These are phyloP conservation scores for Brachystomella parvula DNA, from an alignment of 1,140 invertebrate species.

Conservation along the genomic window DNA sequence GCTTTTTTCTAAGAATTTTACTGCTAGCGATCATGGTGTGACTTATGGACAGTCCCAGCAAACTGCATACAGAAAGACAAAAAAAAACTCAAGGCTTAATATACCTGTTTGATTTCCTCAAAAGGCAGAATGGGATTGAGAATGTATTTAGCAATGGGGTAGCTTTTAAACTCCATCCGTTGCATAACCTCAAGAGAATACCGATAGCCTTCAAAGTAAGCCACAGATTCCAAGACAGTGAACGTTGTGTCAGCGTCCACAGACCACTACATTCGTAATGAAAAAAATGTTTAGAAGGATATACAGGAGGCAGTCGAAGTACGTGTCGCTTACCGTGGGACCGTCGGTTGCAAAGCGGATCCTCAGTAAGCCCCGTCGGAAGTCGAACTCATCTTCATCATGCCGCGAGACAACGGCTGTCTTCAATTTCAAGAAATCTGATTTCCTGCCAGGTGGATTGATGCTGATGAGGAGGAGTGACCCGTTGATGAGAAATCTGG, in stretches of 20 bases:
- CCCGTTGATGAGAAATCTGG: neutral
- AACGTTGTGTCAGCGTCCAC: slow-evolving; percentile 38
- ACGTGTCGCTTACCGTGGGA: no score
- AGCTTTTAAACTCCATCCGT: neutral
- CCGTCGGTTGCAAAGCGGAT: slow-evolving; percentile 4
- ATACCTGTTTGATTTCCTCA: neutral
- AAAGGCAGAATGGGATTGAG: neutral
- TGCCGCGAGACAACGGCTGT: slow-evolving; percentile 58
- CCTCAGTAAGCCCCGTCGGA: slow-evolving; percentile 1
- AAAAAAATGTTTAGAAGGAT: no score
- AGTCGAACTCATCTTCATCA: slow-evolving; percentile 39
- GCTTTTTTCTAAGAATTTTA: no score
- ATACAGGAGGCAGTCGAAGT: no score
- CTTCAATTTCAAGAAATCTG: slow-evolving; percentile 55
- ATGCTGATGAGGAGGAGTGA: neutral
- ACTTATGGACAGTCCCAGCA: no score
- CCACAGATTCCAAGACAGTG: slow-evolving; percentile 57
- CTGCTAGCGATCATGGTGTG: no score
- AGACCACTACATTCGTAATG: no score
- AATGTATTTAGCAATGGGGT: neutral
- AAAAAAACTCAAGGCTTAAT: neutral
- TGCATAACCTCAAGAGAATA: slow-evolving; percentile 38
- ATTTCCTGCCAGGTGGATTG: neutral
- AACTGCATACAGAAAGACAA: no score
- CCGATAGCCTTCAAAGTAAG: slow-evolving; percentile 62